Conservation (phyloP, 2,888 invertebrate species). For the Troides aeacus region DNA sequence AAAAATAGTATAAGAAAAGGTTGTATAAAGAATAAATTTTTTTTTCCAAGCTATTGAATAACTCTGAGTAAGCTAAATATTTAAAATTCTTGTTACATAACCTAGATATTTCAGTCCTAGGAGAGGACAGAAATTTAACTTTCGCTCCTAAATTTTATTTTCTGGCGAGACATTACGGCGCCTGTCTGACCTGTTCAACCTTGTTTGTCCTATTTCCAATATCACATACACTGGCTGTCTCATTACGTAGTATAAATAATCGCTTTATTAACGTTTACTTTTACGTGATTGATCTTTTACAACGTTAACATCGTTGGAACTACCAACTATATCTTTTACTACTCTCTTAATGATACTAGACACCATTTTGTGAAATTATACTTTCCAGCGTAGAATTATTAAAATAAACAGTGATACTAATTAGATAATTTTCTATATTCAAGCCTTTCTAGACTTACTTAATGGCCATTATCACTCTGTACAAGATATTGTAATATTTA, state of each 20-base stretch:
- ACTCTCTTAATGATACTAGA: too few relatives aligned
- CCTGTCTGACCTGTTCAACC: conserved; percentile 13
- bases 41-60: too few relatives aligned
- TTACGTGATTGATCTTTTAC: neutral
- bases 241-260: neutral
- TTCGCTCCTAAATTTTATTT: conserved; percentile 9
- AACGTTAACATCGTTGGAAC: neutral
- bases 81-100: neutral
- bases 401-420: too few relatives aligned
- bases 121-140: neutral
- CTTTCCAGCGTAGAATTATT: too few relatives aligned
- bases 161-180: conserved; percentile 15
- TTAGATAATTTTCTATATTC: too few relatives aligned
- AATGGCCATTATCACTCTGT: too few relatives aligned
- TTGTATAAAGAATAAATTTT: too few relatives aligned
- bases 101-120: neutral
- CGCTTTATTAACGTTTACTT: neutral
- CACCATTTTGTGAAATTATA: too few relatives aligned
- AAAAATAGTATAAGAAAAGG: too few relatives aligned
- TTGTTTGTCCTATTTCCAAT: conserved; percentile 6
- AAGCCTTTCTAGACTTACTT: too few relatives aligned
- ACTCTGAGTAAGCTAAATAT: too few relatives aligned
- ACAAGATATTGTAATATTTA: too few relatives aligned
- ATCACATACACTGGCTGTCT: neutral
- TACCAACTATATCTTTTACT: neutral